Evolutionary conservation across 2,888 invertebrate species (phyloP).

Genomic region (Spodoptera exigua): DNA sequence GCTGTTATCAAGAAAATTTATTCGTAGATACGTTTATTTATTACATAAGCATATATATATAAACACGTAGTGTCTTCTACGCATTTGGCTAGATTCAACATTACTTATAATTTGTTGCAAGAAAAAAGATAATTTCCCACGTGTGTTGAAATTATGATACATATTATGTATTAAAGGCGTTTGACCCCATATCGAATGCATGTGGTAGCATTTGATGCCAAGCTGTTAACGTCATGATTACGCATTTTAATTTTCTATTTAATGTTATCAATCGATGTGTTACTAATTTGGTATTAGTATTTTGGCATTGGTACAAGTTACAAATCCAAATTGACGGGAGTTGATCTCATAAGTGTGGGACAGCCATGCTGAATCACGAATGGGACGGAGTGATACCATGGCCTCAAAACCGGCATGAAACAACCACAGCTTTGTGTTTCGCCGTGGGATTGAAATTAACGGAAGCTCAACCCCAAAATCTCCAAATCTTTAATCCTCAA

Average conservation of each 20-base stretch:
- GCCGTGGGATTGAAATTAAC: too few relatives aligned
- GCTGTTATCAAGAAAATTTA: constrained; percentile 20
- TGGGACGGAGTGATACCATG: too few relatives aligned
- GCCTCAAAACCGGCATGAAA: too few relatives aligned
- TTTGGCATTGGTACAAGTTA: too few relatives aligned
- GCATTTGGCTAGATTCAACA: constrained; percentile 52
- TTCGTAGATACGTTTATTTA: constrained; percentile 10
- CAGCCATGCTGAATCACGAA: too few relatives aligned
- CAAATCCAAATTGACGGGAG: too few relatives aligned
- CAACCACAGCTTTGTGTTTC: too few relatives aligned
- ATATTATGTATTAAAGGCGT: constrained; percentile 11
- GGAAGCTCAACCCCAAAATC: too few relatives aligned
- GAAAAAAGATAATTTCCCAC: constrained; percentile 11
- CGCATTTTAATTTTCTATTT: background rate
- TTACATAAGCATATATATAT: background rate
- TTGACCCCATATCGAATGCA: constrained; percentile 3
- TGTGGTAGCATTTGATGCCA: constrained; percentile 7
- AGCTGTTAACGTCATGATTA: background rate
- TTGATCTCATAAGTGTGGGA: too few relatives aligned
- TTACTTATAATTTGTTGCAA: constrained; percentile 6
- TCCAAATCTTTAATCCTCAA: too few relatives aligned
- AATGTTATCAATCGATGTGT: too few relatives aligned
- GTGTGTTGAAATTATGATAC: constrained; percentile 11
- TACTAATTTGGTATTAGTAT: too few relatives aligned
- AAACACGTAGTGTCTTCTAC: constrained; percentile 28